Evolutionary conservation across 2,113 vertebrate species (phyloP).

Genomic region (Phaetusa simplex): DNA sequence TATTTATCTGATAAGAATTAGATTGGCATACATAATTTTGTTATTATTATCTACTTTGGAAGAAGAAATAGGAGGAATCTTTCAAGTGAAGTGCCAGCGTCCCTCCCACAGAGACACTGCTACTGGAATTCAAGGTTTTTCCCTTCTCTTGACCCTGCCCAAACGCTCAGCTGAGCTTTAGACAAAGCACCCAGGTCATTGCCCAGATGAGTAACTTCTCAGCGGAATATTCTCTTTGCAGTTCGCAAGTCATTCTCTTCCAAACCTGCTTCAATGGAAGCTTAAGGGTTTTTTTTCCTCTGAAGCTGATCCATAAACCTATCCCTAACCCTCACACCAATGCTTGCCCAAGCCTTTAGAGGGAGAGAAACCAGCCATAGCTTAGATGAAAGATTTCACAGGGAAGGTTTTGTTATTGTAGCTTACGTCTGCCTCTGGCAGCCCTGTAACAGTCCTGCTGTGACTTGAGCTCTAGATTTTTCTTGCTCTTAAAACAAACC

Average conservation of each 20-base stretch:
- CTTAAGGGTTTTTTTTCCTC: not conserved
- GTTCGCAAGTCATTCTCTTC: not conserved
- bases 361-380: not conserved
- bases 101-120: not conserved
- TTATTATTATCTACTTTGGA: not conserved
- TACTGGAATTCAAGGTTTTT: not conserved
- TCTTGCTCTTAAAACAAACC: not conserved
- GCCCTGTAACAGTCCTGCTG: not conserved
- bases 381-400: not conserved
- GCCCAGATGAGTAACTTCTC: not conserved
- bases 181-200: not conserved
- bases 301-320: not conserved
- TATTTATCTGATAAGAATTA: not conserved
- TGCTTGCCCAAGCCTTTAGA: not conserved
- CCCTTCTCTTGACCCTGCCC: not conserved
- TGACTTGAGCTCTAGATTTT: not conserved
- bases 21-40: not conserved
- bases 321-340: not conserved
- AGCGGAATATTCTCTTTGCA: not conserved
- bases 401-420: not conserved
- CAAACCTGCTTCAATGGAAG: not conserved
- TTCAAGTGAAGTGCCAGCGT: not conserved
- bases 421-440: not conserved
- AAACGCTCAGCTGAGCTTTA: not conserved
- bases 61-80: not conserved